phyloP scores from a whole-genome alignment of 2,797 vertebrate species.

The Phataginus tricuspis region DNA sequence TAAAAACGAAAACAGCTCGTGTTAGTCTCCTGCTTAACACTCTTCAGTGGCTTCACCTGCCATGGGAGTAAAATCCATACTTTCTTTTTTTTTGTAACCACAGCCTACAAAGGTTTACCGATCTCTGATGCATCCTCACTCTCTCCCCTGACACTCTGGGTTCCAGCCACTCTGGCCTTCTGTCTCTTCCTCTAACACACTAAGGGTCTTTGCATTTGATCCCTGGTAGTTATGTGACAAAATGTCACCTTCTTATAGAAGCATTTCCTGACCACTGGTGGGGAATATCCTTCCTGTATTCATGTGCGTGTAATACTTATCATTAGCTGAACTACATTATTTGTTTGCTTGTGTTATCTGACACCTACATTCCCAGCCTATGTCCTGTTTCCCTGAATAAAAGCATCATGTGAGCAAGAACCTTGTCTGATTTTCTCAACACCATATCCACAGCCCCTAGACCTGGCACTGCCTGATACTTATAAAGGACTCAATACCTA shows the following conservation, averaged over 20 bases:
- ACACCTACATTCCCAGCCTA: background rate
- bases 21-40: background rate
- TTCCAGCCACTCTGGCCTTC: background rate
- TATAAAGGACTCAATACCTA: background rate
- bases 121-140: background rate
- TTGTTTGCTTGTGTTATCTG: background rate
- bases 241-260: slow-evolving; percentile 22
- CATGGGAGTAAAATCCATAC: background rate
- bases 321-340: background rate
- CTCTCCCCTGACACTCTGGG: background rate
- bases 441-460: background rate
- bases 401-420: background rate
- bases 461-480: background rate
- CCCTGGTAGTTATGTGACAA: background rate
- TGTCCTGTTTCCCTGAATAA: background rate
- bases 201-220: background rate
- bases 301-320: background rate
- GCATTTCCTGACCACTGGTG: slow-evolving; percentile 14
- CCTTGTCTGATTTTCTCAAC: background rate
- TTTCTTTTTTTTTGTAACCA: background rate
- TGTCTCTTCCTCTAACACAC: background rate
- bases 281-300: background rate
- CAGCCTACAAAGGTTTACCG: background rate
- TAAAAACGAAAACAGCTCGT: slow-evolving; percentile 25
- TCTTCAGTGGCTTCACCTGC: background rate